These are phyloP conservation scores for Limenitis camilla DNA, from an alignment of 2,888 invertebrate species.

Conservation along the genomic window DNA sequence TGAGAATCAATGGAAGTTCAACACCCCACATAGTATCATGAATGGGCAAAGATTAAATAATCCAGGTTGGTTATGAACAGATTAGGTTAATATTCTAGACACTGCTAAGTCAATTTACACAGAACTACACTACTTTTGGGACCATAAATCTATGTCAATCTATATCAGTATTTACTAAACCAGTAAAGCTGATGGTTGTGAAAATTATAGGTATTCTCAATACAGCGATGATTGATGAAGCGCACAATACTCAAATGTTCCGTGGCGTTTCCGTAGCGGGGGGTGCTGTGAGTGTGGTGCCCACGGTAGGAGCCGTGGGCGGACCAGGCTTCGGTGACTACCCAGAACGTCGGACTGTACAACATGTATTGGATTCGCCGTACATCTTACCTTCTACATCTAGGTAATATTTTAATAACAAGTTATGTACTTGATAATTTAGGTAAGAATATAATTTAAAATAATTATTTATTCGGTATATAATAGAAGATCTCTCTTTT, in stretches of 20 bases:
- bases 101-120: too few species aligned
- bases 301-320: constrained; percentile 32
- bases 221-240: constrained; percentile 50
- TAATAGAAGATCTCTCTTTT: too few species aligned
- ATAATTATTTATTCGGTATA: too few species aligned
- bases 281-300: constrained; percentile 19
- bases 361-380: constrained; percentile 28
- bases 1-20: constrained; percentile 53
- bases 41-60: constrained; percentile 41
- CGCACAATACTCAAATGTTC: constrained; percentile 22
- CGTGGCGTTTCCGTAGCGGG: constrained; percentile 3
- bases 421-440: too few species aligned
- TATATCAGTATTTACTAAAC: too few species aligned
- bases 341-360: constrained; percentile 27
- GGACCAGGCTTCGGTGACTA: constrained; percentile 29
- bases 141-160: too few species aligned
- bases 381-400: constrained; percentile 58
- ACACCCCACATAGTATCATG: constrained; percentile 37
- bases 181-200: too few species aligned
- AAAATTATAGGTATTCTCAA: constrained; percentile 39
- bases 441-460: too few species aligned
- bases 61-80: constrained; percentile 36
- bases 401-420: constrained; percentile 33
- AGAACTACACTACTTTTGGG: too few species aligned
- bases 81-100: too few species aligned